These are phyloP conservation scores for Poecile montanus DNA, from an alignment of 2,797 vertebrate species.

Conservation along the genomic window DNA sequence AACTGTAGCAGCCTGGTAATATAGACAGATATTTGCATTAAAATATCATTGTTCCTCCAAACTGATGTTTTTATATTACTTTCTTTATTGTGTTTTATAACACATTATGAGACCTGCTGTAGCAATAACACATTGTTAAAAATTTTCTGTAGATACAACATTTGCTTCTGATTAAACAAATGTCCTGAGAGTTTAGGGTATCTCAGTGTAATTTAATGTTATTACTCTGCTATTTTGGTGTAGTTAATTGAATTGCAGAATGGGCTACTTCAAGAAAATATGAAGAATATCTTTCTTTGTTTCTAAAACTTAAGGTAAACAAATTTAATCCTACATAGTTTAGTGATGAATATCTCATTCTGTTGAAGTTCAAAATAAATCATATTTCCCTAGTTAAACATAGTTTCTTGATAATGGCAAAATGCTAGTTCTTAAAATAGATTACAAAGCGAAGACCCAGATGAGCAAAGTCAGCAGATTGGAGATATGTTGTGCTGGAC, in stretches of 20 bases:
- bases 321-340: not conserved
- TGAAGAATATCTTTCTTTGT: not conserved
- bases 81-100: conserved; percentile 9
- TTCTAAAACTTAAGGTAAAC: not conserved
- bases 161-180: conserved; percentile 49
- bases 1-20: not conserved
- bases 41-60: not conserved
- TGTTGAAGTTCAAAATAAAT: not conserved
- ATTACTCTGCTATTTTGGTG: not conserved
- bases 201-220: not conserved
- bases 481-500: not conserved
- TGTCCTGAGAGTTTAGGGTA: not conserved
- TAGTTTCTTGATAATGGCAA: not conserved
- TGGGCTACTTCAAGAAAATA: not conserved
- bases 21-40: not conserved
- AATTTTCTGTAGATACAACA: conserved; percentile 3
- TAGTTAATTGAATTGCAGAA: not conserved
- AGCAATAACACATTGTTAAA: conserved; percentile 7
- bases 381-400: not conserved
- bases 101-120: not conserved
- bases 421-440: not conserved
- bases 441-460: not conserved
- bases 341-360: not conserved
- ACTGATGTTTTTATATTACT: conserved; percentile 28
- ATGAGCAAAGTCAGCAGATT: not conserved